Base-by-base conservation (phyloP, 2,797 vertebrate genomes). In the Melanotaenia pygmaea region DNA sequence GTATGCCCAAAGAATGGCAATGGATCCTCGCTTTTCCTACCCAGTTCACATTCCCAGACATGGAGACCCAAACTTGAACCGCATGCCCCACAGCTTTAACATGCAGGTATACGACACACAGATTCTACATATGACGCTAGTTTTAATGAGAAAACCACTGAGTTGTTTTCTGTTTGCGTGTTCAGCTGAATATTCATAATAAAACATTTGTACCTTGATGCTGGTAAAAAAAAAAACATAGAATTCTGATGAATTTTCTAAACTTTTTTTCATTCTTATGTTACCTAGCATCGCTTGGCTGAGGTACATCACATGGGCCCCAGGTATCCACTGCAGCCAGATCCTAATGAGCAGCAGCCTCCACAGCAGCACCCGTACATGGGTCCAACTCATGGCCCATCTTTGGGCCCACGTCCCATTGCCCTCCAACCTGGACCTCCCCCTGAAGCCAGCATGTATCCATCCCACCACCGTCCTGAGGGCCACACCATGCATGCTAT, bases 381-480 rank as follows among this genome's bases (percentile, higher is more conserved):
- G 7, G 96, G 95, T 3, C 94, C 96, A 0, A 93, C 94, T 8
- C 96, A 96, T 1, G 85, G 96, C 24, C 80, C 96, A 0, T 92
- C 95, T 14, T 80, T 97, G 22, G 95, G 96, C 0, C 94, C 96
- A 0, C 95, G 95, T 43, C 95, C 96, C 0, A 83, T 94, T 1
- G 64, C 95, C 5, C 79, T 96, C 66, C 97, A 96, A 74, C 94
- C 97, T 5, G 93, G 96, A 14, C 93, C 96, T 32, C 91, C 94
- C 0, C 94, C 95, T 0, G 96, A 98, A 1, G 90, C 94, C 1
- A 95, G 85, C 75, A 80, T 96, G 87, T 97, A 96, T 83, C 93
- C 96, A 0, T 91, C 95, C 0, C 86, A 93, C 51, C 95, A 95
- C 40, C 89, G 94, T 69, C 93, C 94, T 24, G 94, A 94, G 0